phyloP scores from a whole-genome alignment of 2,113 vertebrate species.

The Collichthys lucidus region DNA sequence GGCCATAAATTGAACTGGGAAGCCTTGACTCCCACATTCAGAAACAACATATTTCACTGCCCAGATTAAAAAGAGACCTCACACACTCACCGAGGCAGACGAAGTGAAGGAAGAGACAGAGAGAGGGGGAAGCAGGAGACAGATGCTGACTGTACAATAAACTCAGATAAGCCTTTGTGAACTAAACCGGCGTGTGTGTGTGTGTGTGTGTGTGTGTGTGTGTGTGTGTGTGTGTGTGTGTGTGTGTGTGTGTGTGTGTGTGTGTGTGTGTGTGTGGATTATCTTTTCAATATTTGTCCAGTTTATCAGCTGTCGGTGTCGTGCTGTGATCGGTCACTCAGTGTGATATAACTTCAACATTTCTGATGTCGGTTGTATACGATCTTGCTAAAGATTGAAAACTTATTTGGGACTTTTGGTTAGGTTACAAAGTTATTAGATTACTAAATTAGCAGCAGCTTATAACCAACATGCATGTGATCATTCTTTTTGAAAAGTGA shows the following conservation, averaged over 20 bases:
- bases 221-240: too few relatives aligned
- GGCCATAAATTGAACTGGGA: constrained; percentile 21
- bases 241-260: too few relatives aligned
- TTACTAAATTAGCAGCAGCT: too few relatives aligned
- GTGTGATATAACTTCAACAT: not conserved
- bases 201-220: not conserved
- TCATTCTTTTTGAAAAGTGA: constrained; percentile 6
- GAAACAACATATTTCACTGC: constrained; percentile 42
- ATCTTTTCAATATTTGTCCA: constrained; percentile 53
- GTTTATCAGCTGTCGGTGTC: constrained; percentile 34
- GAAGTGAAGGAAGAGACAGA: constrained; percentile 16
- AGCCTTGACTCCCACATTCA: constrained; percentile 1
- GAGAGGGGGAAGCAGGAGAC: constrained; percentile 25
- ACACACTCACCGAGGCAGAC: constrained; percentile 24
- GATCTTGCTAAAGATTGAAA: too few relatives aligned
- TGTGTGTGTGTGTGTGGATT: constrained; percentile 22
- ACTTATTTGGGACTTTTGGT: too few relatives aligned
- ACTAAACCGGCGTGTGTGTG: constrained; percentile 29
- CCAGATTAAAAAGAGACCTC: constrained; percentile 36
- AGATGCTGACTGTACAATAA: constrained; percentile 52
- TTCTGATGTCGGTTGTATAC: too few relatives aligned
- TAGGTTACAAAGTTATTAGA: too few relatives aligned
- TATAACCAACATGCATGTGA: not conserved
- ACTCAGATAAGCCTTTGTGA: constrained; percentile 63
- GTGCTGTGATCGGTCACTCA: constrained; percentile 11